Percentiles rank a stretch among this genome's conserved stretches.
phyloP scores from a whole-genome alignment of 1,140 invertebrate species.

The Cyclina sinensis region DNA sequence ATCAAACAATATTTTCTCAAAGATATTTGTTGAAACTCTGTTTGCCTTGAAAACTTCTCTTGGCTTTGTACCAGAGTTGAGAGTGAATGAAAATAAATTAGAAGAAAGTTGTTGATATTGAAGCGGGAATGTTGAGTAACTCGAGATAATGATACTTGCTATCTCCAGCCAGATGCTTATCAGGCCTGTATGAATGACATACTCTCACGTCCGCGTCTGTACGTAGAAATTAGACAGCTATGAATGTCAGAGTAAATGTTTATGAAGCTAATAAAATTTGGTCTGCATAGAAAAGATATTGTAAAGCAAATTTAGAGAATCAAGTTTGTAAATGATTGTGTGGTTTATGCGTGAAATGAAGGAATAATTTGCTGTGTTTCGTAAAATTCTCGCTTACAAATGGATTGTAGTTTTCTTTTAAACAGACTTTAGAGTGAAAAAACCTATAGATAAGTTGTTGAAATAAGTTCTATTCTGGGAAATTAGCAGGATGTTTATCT shows the following conservation, averaged over 20 bases:
- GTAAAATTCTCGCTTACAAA: no score
- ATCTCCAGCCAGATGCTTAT: constrained; percentile 10
- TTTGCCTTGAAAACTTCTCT: no score
- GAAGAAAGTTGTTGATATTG: constrained; percentile 21
- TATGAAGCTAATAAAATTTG: constrained; percentile 3
- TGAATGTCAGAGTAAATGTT: not conserved
- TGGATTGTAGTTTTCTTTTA: no score
- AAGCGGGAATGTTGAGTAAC: constrained; percentile 24
- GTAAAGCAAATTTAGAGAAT: not conserved
- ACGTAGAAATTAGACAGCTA: not conserved
- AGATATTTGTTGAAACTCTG: no score
- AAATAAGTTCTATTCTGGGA: not conserved
- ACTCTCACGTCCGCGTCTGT: not conserved
- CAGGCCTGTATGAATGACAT: constrained; percentile 29
- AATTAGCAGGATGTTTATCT: not conserved
- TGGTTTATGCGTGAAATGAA: no score
- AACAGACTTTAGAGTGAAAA: no score
- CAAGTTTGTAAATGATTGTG: no score
- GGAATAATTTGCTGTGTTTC: no score
- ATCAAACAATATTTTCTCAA: no score
- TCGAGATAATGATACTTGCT: constrained; percentile 29
- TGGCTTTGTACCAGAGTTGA: not conserved
- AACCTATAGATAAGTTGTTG: not conserved
- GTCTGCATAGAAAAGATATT: not conserved
- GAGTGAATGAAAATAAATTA: constrained; percentile 39